Percentiles rank a stretch among this genome's conserved stretches.
These are phyloP conservation scores for Drosophila bocki DNA, from an alignment of 1,140 invertebrate species.

Conservation along the genomic window DNA sequence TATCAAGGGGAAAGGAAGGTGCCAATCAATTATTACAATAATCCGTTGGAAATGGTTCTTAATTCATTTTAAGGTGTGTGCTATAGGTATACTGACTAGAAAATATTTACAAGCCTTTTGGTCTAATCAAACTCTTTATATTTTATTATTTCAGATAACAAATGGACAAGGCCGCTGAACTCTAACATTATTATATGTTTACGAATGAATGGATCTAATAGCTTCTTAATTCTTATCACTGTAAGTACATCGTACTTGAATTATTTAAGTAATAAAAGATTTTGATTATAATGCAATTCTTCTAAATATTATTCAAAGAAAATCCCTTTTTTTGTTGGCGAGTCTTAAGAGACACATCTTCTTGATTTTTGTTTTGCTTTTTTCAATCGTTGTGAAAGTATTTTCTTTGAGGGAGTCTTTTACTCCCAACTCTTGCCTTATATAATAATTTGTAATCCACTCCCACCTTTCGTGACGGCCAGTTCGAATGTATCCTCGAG, in stretches of 20 bases:
- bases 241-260: slow-evolving; percentile 2
- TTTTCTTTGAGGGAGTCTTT: background rate
- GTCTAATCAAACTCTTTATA: background rate
- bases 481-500: background rate
- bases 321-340: background rate
- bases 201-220: background rate
- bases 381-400: background rate
- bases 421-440: background rate
- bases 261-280: no score
- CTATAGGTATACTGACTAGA: background rate
- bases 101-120: background rate
- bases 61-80: background rate
- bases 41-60: background rate
- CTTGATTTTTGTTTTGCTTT: no score
- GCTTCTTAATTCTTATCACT: background rate
- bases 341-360: background rate
- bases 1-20: background rate
- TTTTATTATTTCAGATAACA: background rate
- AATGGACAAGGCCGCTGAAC: background rate
- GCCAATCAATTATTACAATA: slow-evolving; percentile 12
- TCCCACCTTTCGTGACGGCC: background rate
- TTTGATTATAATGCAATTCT: background rate
- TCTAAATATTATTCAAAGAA: background rate
- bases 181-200: background rate
- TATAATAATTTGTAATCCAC: slow-evolving; percentile 4